Evolutionary conservation across 2,797 vertebrate genomes (phyloP).

Genomic region (Cossypha heuglini): DNA sequence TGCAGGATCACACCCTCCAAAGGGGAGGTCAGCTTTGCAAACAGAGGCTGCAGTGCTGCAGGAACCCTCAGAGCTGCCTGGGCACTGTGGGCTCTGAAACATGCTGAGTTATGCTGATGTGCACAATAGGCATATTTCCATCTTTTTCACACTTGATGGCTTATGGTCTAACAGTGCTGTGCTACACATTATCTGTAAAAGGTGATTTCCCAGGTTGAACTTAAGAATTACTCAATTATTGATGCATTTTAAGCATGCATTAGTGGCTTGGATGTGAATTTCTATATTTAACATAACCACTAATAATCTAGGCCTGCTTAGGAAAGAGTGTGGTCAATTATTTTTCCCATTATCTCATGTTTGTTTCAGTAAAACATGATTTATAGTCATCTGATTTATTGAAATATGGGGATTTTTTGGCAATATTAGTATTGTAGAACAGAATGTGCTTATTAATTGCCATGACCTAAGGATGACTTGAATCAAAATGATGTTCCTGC

Average conservation of each 20-base stretch:
- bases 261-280: conserved; percentile 9
- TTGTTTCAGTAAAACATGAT: conserved; percentile 1
- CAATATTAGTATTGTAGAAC: background rate
- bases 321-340: background rate
- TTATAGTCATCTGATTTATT: conserved; percentile 9
- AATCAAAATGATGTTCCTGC: background rate
- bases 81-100: background rate
- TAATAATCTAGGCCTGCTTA: background rate
- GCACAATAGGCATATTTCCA: background rate
- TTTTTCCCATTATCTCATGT: conserved; percentile 6
- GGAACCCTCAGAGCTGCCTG: background rate
- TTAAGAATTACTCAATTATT: conserved; percentile 19
- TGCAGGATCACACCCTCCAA: background rate
- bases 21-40: background rate
- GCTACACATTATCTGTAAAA: background rate
- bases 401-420: background rate
- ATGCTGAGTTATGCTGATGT: background rate
- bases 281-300: background rate
- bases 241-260: background rate
- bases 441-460: background rate
- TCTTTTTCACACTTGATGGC: background rate
- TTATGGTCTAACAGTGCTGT: background rate
- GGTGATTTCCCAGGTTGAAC: conserved; percentile 17
- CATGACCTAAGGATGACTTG: background rate
- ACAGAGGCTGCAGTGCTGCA: background rate